phyloP scores from a whole-genome alignment of 2,797 vertebrate species.

The Enteromius trimaculatus region DNA sequence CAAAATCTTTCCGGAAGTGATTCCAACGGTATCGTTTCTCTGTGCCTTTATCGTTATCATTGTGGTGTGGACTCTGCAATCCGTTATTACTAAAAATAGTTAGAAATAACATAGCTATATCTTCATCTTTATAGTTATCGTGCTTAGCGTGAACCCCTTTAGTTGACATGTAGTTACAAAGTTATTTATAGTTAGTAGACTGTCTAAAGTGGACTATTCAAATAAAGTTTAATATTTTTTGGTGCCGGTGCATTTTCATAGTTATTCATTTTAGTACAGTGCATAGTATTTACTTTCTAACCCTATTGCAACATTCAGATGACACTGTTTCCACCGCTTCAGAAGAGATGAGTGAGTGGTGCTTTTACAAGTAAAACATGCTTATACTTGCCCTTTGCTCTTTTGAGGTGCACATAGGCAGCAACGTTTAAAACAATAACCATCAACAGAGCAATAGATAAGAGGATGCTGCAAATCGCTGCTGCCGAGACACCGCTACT shows the following conservation, averaged over 20 bases:
- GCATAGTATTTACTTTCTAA: neutral
- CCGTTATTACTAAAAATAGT: too few species aligned
- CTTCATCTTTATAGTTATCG: too few species aligned
- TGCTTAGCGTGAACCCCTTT: too few species aligned
- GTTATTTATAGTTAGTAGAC: too few species aligned
- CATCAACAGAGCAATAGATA: conserved; percentile 57
- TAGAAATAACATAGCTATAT: too few species aligned
- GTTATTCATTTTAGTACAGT: neutral
- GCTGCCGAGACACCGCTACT: conserved; percentile 24
- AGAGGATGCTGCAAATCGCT: conserved; percentile 54
- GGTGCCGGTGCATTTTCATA: neutral
- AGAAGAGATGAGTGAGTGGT: neutral
- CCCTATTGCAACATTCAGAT: neutral
- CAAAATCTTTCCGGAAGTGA: neutral
- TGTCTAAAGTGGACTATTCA: too few species aligned
- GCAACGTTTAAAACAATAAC: conserved; percentile 53
- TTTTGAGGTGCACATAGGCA: conserved; percentile 50
- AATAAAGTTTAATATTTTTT: neutral
- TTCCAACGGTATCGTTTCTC: neutral
- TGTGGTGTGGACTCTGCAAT: neutral
- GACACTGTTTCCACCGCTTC: neutral
- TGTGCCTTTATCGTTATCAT: neutral
- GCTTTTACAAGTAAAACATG: neutral
- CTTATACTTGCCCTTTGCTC: conserved; percentile 57
- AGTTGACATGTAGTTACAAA: too few species aligned